Base-by-base conservation (phyloP, 2,797 vertebrate genomes). In the Cichlasoma orientale region DNA sequence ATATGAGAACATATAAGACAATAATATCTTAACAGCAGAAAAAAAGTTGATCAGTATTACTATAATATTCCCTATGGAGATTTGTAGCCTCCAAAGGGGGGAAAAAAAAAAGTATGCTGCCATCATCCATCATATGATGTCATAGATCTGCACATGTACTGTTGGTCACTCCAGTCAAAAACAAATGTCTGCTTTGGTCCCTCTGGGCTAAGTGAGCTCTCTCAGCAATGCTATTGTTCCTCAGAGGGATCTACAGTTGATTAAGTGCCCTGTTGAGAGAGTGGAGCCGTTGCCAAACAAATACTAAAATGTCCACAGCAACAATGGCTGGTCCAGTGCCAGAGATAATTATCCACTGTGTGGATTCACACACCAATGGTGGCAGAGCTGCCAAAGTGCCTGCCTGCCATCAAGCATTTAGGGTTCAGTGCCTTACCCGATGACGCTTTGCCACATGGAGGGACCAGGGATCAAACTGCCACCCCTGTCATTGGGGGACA, bases 221-320 rank as follows among this genome's bases (percentile, higher is more conserved):
- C 77, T 80, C 79, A 90, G 52, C 84, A 75, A 84, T 85, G 84
- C 85, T 58, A 77, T 88, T 84, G 82, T 83, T 83, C 77, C 74
- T 84, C 82, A 23, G 47, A 79, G 88, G 83, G 86, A 89, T 89
- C 84, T 78, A 76, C 83, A 74, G 79, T 82, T 87, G 91, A 92
- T 89, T 88, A 85, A 90, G 79, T 85, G 12, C 23, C 85, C 84
- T 77, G 86, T 74, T 80, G 87, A 92, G 83, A 79, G 87, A 89
- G 57, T 3, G 63, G 50, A 83, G 82, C 84, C n/a, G 87, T 71
- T 82, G 84, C 77, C 56, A 83, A 76, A 86, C 87, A 88, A 74
- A 90, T 76, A 75, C 74, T 78, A 44, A 83, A 83, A 88, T 61
- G 80, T 83, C 61, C 83, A 68, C 41, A 61, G 82, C 52, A 72